Base-by-base conservation (phyloP, 2,888 invertebrate species). In the Tyria jacobaeae region DNA sequence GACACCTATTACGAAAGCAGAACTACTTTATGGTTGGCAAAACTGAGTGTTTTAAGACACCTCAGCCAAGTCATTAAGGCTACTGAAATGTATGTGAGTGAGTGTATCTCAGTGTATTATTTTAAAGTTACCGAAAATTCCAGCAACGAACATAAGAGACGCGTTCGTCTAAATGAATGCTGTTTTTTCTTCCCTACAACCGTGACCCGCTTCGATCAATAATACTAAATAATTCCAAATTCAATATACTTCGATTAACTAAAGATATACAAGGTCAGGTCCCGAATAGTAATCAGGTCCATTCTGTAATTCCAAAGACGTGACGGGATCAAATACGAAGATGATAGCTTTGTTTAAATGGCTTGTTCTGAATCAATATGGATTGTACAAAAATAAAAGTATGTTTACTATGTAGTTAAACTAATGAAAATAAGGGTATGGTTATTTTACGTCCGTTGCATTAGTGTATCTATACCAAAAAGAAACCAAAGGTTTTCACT, bases 141-240 rank as follows among this genome's bases (percentile, higher is more conserved):
- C 17, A 10, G 17, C 17, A 21, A 21, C 0, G 17, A 41, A 10
- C 17, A 41, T 10, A 21, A 14, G 3, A 7, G 14, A 60, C 55
- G 39, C 17, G 60, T 66, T 56, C 56, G 35, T 47, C 35, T 25
- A n/a, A 35, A 52, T 47, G 34, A 47, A 52, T 60, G 55, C 57
- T 37, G 48, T 25, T 39, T 49, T 50, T 35, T 48, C 24, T 27
- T 27, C 27, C n/a, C 39, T n/a, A n/a, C 39, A 39, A 27, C 7
- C 17, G 39, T 17, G 47, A 49, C 17, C 41, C 10, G 52, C 31
- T 15, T 49, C 9, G 56, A 74, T 66, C 66, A 60, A 62, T 71
- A 62, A 58, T 51, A 47, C 50, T 71, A 58, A 66, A 70, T 70
- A 74, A 71, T 71, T 60, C 51, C 37, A 57, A 60, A 61, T 63